Percentiles rank a stretch among this genome's conserved stretches.
These are phyloP conservation scores for Odobenus rosmarus DNA, from an alignment of 2,113 vertebrate genomes.

Conservation along the genomic window DNA sequence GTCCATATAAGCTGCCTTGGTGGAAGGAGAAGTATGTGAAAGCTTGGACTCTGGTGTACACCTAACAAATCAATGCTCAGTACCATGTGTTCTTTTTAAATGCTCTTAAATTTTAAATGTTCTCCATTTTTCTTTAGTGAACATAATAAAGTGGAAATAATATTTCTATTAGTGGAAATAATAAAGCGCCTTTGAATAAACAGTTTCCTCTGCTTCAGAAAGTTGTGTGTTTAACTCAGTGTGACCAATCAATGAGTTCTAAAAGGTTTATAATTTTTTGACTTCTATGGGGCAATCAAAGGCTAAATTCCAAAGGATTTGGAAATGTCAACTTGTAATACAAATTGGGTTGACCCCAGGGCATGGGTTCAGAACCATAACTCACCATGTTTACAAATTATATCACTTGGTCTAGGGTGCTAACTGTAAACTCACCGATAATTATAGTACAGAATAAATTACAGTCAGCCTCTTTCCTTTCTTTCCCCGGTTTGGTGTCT, in stretches of 20 bases:
- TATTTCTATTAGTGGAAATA: slow-evolving; percentile 59
- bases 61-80: slow-evolving; percentile 16
- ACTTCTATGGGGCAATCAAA: slow-evolving; percentile 73
- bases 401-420: slow-evolving; percentile 70
- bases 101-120: slow-evolving; percentile 60
- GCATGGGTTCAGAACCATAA: slow-evolving; percentile 66
- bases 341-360: slow-evolving; percentile 72
- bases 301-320: slow-evolving; percentile 76
- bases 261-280: slow-evolving; percentile 77
- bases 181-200: slow-evolving; percentile 75
- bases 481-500: not conserved
- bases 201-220: slow-evolving; percentile 71
- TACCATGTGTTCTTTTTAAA: slow-evolving; percentile 46
- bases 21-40: not conserved
- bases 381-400: slow-evolving; percentile 77
- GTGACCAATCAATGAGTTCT: slow-evolving; percentile 70
- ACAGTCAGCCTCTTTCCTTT: not conserved
- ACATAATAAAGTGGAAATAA: slow-evolving; percentile 40
- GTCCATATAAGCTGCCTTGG: not conserved
- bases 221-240: slow-evolving; percentile 73
- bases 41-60: not conserved
- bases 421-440: slow-evolving; percentile 56
- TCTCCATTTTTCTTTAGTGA: slow-evolving; percentile 73
- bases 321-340: slow-evolving; percentile 76
- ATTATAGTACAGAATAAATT: slow-evolving; percentile 66